Percentiles rank a stretch among this genome's conserved stretches.
Conservation (phyloP, 2,113 vertebrate species). For the Oceanodroma tethys region DNA sequence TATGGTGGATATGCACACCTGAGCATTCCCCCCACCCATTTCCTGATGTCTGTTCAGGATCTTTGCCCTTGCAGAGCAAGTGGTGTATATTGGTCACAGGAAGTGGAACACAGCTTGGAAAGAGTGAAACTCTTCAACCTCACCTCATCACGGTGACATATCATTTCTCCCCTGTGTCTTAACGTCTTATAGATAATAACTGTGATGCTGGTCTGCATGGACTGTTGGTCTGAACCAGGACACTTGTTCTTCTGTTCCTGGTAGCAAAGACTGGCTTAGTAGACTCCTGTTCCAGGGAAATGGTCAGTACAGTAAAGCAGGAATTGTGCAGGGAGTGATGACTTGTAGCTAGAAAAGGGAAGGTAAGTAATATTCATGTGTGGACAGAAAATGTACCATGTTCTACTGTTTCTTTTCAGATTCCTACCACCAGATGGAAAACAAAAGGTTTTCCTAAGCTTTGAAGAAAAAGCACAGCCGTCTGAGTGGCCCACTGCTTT, state of each 20-base stretch:
- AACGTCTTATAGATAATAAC: not conserved
- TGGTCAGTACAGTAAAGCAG: not conserved
- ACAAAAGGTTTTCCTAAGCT: not conserved
- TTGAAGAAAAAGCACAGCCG: not conserved
- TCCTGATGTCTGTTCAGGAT: not conserved
- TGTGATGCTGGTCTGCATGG: not conserved
- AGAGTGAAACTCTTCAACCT: not conserved
- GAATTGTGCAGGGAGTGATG: not conserved
- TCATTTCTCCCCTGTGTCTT: not conserved
- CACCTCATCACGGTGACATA: accelerated
- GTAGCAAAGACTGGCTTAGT: not conserved
- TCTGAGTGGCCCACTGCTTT: not conserved
- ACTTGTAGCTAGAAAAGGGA: not conserved
- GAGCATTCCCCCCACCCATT: not conserved
- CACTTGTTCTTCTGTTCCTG: not conserved
- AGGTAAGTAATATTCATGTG: not conserved
- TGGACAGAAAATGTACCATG: not conserved
- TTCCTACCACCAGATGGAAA: not conserved
- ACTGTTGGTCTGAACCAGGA: not conserved
- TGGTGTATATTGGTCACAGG: not conserved
- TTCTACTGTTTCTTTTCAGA: not conserved
- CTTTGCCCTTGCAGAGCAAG: not conserved
- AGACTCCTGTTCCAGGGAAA: not conserved
- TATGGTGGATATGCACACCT: not conserved
- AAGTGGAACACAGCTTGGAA: not conserved